Evolutionary conservation across 2,888 invertebrate species (phyloP).

Genomic region (Ptychoptera contaminata): DNA sequence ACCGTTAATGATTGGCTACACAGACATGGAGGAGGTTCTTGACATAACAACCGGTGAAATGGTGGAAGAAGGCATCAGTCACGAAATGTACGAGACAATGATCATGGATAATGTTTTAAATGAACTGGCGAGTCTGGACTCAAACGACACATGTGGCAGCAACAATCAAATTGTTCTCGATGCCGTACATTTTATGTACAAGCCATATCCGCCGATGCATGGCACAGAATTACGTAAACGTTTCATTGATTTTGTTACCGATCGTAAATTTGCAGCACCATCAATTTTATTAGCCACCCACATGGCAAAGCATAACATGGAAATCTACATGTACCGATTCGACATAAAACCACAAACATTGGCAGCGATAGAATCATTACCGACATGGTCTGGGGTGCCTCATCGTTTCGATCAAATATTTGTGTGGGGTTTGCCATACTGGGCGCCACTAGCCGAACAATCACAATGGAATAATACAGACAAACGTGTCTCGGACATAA

Average conservation of each 20-base stretch:
- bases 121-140: constrained; percentile 40
- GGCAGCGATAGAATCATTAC: constrained; percentile 45
- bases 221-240: constrained; percentile 46
- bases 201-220: constrained; percentile 45
- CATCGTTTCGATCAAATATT: constrained; percentile 70
- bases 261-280: constrained; percentile 58
- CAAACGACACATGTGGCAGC: constrained; percentile 39
- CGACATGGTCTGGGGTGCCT: constrained; percentile 65
- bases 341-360: constrained; percentile 55
- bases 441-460: constrained; percentile 40
- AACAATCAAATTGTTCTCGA: constrained; percentile 53
- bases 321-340: constrained; percentile 58
- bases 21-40: constrained; percentile 67
- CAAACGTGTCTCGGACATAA: constrained; percentile 59
- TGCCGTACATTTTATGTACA: constrained; percentile 61
- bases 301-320: constrained; percentile 37
- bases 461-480: constrained; percentile 61
- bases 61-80: constrained; percentile 40
- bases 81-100: constrained; percentile 38
- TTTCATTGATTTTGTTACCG: constrained; percentile 56
- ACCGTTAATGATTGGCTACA: constrained; percentile 60
- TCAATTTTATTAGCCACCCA: constrained; percentile 50
- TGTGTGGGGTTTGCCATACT: constrained; percentile 66
- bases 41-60: constrained; percentile 40
- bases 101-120: constrained; percentile 44